Evolutionary conservation across 2,888 invertebrate genomes (phyloP).

Genomic region (Thymelicus acteon): DNA sequence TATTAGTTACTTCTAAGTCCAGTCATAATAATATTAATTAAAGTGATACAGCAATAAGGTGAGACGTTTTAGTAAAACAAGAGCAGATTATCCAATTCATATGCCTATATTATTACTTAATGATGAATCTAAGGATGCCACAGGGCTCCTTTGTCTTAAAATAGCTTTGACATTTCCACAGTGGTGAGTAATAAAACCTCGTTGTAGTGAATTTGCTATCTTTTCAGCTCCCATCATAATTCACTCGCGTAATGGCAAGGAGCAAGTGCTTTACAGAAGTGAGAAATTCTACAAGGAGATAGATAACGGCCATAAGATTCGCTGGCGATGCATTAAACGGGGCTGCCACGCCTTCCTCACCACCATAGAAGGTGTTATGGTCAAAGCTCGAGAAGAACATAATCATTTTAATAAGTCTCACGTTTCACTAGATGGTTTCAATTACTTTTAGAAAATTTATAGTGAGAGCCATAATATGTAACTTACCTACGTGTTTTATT

Average conservation of each 20-base stretch:
- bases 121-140: too few species aligned
- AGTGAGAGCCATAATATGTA: too few species aligned
- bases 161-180: too few species aligned
- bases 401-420: constrained; percentile 25
- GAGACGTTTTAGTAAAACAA: too few species aligned
- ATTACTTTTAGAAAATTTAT: too few species aligned
- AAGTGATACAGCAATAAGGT: not conserved
- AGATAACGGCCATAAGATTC: constrained; percentile 34
- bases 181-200: not conserved
- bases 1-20: not conserved
- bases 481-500: too few species aligned
- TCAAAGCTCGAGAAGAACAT: constrained; percentile 28
- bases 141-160: too few species aligned
- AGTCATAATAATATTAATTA: not conserved
- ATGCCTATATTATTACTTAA: too few species aligned
- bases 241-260: constrained; percentile 43
- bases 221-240: constrained; percentile 37
- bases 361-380: constrained; percentile 26
- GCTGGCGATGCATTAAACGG: constrained; percentile 38
- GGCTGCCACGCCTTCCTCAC: constrained; percentile 33
- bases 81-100: too few species aligned
- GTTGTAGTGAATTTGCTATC: not conserved
- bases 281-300: constrained; percentile 50
- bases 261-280: constrained; percentile 49
- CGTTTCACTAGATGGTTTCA: not conserved